Base-by-base conservation (phyloP, 2,797 vertebrate species). In the Iguana delicatissima region DNA sequence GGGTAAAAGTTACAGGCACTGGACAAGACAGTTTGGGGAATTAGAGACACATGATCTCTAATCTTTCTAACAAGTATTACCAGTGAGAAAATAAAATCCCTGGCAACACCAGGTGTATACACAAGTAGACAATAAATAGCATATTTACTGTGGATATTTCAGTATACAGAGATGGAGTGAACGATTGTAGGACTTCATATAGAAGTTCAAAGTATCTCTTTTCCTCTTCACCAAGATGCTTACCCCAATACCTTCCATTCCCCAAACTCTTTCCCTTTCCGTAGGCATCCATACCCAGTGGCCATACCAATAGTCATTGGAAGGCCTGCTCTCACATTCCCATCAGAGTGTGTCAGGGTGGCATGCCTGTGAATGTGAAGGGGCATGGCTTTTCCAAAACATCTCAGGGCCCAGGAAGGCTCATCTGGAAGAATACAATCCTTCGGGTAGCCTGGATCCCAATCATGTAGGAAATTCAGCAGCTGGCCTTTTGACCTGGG, bases 101-200 rank as follows among this genome's bases (percentile, higher is more conserved):
- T 3, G 42, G 42, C 42, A 46, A 46, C 42, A 46, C 42, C 42
- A 46, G 42, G 42, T 46, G 4, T 46, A 10, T 91, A 16, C 8
- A 4, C 52, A 69, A 52, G 42, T 89, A 46, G 29, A 29, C 64
- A 29, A 67, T 85, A 46, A 46, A 46, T 46, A n/a, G n/a, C 16
- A 76, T 90, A 87, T 80, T 69, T 89, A 89, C 29, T 62, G 7
- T 79, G 32, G n/a, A 32, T 92, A 1, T 80, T 83, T 84, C 89
- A 62, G 50, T 76, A 50, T 10, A 32, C 50, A 59, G 22, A 72
- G n/a, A n/a, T 55, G 46, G 4, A 22, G 13, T 57, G 24, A 81
- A 26, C 13, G 82, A 50, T 52, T 55, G 32, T 38, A 82, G 16
- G n/a, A 55, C 32, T 42, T 84, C 2, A 9, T 59, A n/a, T 38